Evolutionary conservation across 2,797 vertebrate genomes (phyloP).

Genomic region (Sitta carolinensis): DNA sequence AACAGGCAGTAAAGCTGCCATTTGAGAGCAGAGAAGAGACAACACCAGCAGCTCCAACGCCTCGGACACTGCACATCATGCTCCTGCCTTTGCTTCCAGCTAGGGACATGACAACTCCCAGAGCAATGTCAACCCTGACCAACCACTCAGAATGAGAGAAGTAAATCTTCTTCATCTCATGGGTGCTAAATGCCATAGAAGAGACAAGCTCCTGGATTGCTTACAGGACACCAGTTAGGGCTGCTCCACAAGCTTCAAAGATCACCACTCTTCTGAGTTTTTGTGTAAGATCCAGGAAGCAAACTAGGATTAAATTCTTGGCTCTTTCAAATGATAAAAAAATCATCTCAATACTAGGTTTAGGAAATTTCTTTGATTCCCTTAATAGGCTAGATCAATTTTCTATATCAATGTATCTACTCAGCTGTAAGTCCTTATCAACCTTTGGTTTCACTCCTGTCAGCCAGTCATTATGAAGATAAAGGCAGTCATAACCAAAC

Average conservation of each 20-base stretch:
- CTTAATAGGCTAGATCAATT: not conserved
- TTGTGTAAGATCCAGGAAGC: not conserved
- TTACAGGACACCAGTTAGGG: not conserved
- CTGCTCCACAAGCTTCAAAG: not conserved
- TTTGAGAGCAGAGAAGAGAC: not conserved
- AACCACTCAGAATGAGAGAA: not conserved
- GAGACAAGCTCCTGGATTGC: not conserved
- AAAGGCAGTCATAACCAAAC: not conserved
- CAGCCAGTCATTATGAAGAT: not conserved
- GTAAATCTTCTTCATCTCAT: not conserved
- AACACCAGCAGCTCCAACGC: not conserved
- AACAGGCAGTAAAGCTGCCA: not conserved
- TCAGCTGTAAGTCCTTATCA: not conserved
- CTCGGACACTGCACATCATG: accelerated
- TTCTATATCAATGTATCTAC: not conserved
- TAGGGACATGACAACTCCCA: not conserved
- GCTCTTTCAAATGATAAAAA: not conserved
- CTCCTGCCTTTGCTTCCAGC: not conserved
- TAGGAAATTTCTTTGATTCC: not conserved
- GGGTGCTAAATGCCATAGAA: not conserved
- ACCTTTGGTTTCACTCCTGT: not conserved
- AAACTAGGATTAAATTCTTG: not conserved
- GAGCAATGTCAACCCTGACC: not conserved
- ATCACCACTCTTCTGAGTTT: not conserved
- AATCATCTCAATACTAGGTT: not conserved